Conservation (phyloP, 1,140 invertebrate species). For the Anthonomus grandis region DNA sequence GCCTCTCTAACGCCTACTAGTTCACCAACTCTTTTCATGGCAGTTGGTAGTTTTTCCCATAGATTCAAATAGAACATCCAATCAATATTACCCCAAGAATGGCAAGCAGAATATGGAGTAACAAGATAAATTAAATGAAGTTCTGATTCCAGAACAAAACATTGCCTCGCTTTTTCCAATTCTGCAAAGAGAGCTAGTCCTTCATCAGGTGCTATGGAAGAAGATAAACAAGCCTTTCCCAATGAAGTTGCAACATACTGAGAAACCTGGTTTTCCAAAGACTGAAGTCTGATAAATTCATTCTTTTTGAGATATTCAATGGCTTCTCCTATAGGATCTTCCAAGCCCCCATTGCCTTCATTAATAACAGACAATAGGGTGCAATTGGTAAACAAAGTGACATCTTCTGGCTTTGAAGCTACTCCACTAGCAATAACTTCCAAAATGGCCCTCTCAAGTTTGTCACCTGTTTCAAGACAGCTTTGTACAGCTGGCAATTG, state of each 20-base stretch:
- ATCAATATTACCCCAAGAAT: constrained; percentile 75
- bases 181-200: constrained; percentile 85
- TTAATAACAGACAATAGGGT: constrained; percentile 52
- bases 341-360: constrained; percentile 16
- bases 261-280: constrained; percentile 47
- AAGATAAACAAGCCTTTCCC: constrained; percentile 87
- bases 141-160: constrained; percentile 91
- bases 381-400: constrained; percentile 76
- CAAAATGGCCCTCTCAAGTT: constrained; percentile 64
- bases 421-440: constrained; percentile 88
- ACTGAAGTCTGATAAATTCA: constrained; percentile 57
- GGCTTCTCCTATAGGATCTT: constrained; percentile 43
- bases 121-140: constrained; percentile 93
- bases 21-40: constrained; percentile 81
- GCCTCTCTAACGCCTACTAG: constrained; percentile 88
- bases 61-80: constrained; percentile 84
- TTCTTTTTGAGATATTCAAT: constrained; percentile 54
- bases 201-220: constrained; percentile 89
- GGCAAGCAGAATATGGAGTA: constrained; percentile 79
- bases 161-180: constrained; percentile 83
- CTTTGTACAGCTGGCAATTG: constrained; percentile 74
- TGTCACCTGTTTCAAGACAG: constrained; percentile 70
- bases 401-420: constrained; percentile 67
- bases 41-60: constrained; percentile 78
- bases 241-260: constrained; percentile 78